Base-by-base conservation (phyloP, 2,888 invertebrate species). In the Diaphora mendica region DNA sequence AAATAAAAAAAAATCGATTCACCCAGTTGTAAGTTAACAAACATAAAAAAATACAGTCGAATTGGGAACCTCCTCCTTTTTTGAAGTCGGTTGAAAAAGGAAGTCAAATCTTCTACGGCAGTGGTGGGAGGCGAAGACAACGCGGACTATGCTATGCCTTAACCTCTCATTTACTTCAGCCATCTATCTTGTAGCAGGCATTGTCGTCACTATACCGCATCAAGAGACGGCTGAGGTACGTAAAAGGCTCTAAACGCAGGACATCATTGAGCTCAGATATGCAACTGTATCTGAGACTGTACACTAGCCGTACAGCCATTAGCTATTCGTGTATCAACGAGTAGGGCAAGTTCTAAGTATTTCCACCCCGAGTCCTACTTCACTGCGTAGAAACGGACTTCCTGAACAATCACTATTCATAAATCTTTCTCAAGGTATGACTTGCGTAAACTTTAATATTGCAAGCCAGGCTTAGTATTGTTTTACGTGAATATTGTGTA, bases 321-420 rank as follows among this genome's bases (percentile, higher is more conserved):
- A 51, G 51, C 48, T n/a, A 5, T 9, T 33, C 33, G 20, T 35
- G 35, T 35, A 39, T 39, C 59, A 69, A 44, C 39, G 71, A 26
- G 26, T 66, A 8, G n/a, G 65, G 44, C 59, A 44, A 44, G 51
- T n/a, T 72, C 35, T 44, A 15, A 9, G 44, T 44, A 72, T 68
- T 35, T 42, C 48, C 39, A 68, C 72, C 62, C 33, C 62, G 13
- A 35, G 7, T 17, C 33, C 64, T 68, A 33, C 48, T 39, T 11
- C 33, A 68, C 72, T 68, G 68, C 59, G 68, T 72, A 72, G 68
- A 68, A 64, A 72, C 72, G 68, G 68, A 72, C 72, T 39, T 48
- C 51, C 68, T 62, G 30, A 20, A 3, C 0, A 13, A 62, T 3
- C 2, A 7, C 0, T 17, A 35, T 9, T 8, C 7, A 9, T 26